Conservation (phyloP, 2,797 vertebrate genomes). For the Euphonia xanthogaster region DNA sequence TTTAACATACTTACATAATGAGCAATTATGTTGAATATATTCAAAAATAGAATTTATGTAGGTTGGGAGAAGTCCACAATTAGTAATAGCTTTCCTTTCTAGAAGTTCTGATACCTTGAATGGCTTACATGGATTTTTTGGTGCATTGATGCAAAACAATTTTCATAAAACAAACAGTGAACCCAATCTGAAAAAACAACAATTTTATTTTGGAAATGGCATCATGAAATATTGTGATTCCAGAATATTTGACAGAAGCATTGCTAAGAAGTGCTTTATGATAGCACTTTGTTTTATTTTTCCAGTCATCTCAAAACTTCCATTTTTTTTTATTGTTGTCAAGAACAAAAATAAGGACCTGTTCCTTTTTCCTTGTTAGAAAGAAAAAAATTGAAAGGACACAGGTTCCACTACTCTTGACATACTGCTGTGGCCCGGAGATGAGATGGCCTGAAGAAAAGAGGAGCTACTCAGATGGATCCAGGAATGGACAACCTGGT, state of each 20-base stretch:
- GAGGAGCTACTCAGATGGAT: neutral
- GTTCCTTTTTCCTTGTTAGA: neutral
- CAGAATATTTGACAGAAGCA: neutral
- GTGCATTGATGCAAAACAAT: neutral
- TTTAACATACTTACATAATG: constrained; percentile 61
- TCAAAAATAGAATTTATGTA: constrained; percentile 30
- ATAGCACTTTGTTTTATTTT: neutral
- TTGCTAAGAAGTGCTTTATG: neutral
- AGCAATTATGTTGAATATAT: constrained; percentile 12
- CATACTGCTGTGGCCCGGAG: neutral
- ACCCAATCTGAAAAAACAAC: neutral
- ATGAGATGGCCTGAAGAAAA: neutral
- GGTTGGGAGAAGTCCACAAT: constrained; percentile 17
- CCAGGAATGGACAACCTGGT: neutral
- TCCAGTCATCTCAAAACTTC: neutral
- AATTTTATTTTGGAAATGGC: neutral
- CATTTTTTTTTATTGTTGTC: neutral
- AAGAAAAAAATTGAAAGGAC: neutral
- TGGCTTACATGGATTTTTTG: neutral
- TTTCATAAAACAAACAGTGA: neutral
- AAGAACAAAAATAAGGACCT: neutral
- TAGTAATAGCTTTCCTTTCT: neutral
- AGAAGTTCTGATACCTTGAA: neutral
- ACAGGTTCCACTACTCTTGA: neutral
- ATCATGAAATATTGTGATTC: neutral